Evolutionary conservation across 1,140 invertebrate species (phyloP), one percentile per base, ranked within the genome.

Genomic region (Euglossa dilemma): DNA sequence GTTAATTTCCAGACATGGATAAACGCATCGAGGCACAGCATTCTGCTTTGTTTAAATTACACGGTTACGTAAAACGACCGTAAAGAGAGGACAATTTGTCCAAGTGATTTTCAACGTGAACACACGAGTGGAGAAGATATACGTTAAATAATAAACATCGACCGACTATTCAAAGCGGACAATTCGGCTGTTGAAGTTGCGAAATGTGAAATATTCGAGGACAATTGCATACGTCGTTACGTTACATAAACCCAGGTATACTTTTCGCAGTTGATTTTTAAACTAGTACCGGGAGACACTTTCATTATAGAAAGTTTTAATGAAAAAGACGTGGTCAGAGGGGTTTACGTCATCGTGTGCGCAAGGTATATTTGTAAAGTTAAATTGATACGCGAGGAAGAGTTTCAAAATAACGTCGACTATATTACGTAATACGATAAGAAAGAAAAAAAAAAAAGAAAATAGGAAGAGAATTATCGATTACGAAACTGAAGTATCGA

Each of bases 221-320:
- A 50, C 9, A 9, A 52, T n/a, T 70, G 45, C 9, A 28, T 8
- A 28, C 14, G 16, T 20, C 16, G 25, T 28, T 12, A 20, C 18
- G 11, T 70, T 70, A 52, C 5, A 18, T 52, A 70, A 70, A 23
- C 28, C 5, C 6, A 28, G 7, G 7, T 28, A n/a, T 9, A 36
- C 28, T 36, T 43, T 36, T 56, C 20, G 25, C 28, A 12, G 52
- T 6, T 45, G 28, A n/a, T 73, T 73, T 43, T 36, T 72, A 43
- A n/a, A 14, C 20, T 43, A 36, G 52, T 57, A 25, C 14, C 14
- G 7, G 43, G 36, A 73, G 23, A 23, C 16, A 45, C 20, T 18
- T 6, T 54, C 50, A n/a, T 43, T 59, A 73, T 73, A 73, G 71
- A 73, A 73, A 73, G 71, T 73, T 73, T 73, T 59, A 73, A 73